Evolutionary conservation across 2,888 invertebrate species (phyloP).

Genomic region (Heliconius sara): DNA sequence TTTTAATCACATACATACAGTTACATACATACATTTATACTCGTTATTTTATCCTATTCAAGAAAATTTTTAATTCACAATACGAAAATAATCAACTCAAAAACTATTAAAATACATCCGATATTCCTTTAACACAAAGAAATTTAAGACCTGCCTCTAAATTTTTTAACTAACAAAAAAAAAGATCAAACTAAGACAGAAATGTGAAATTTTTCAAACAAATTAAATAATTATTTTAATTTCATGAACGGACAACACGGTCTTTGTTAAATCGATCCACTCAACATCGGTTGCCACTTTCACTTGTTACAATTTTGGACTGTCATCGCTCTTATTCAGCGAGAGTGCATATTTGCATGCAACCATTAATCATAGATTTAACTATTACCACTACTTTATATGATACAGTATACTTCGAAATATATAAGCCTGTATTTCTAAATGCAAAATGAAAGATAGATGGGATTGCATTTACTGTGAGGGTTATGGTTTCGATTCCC

Average conservation of each 20-base stretch:
- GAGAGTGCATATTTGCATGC: constrained; percentile 24
- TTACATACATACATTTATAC: too few relatives aligned
- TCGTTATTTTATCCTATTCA: too few relatives aligned
- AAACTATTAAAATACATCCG: too few relatives aligned
- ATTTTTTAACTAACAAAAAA: too few relatives aligned
- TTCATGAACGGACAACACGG: neutral
- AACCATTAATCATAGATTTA: constrained; percentile 21
- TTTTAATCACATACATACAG: too few relatives aligned
- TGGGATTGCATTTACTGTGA: too few relatives aligned
- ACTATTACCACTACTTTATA: neutral
- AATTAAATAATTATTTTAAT: neutral
- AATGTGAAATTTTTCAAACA: neutral
- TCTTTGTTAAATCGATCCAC: constrained; percentile 22
- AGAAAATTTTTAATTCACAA: too few relatives aligned
- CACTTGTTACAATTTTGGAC: constrained; percentile 27
- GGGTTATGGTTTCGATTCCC: too few relatives aligned
- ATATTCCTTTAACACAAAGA: too few relatives aligned
- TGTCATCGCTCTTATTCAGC: constrained; percentile 24
- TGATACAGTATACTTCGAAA: neutral
- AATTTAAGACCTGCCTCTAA: too few relatives aligned
- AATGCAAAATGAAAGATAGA: neutral
- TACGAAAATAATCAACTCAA: too few relatives aligned
- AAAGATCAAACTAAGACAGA: too few relatives aligned
- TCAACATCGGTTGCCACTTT: constrained; percentile 18
- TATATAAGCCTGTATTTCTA: neutral